Conservation (phyloP, 2,888 invertebrate species). For the Lottia scabra region DNA sequence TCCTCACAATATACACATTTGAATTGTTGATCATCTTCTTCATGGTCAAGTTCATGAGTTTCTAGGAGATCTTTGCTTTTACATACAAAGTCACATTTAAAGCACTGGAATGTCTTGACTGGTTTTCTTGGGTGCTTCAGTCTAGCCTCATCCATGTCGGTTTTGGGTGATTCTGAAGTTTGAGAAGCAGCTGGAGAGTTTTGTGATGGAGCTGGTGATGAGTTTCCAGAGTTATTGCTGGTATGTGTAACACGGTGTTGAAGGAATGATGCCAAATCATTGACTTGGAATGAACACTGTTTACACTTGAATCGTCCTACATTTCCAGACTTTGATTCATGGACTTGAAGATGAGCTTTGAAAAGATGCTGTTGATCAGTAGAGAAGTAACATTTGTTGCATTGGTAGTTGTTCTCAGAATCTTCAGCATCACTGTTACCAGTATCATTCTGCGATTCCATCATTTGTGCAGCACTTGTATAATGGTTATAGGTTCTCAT, state of each 20-base stretch:
- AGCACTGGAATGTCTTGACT: slow-evolving; percentile 55
- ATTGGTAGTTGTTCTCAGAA: slow-evolving; percentile 37
- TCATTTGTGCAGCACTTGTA: slow-evolving; percentile 7
- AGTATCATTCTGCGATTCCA: slow-evolving; percentile 25
- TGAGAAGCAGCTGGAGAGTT: slow-evolving; percentile 20
- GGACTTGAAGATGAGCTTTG: slow-evolving; percentile 53
- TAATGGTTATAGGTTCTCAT: slow-evolving; percentile 62
- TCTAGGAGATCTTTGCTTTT: slow-evolving; percentile 47
- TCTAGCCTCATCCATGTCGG: slow-evolving; percentile 31
- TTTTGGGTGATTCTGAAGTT: slow-evolving; percentile 24
- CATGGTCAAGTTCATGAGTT: slow-evolving; percentile 54
- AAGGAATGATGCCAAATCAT: slow-evolving; percentile 57
- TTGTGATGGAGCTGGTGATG: slow-evolving; percentile 7
- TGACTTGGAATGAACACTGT: slow-evolving; percentile 56
- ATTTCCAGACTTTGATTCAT: slow-evolving; percentile 30
- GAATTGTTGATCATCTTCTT: slow-evolving; percentile 42
- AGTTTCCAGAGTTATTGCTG: slow-evolving; percentile 7
- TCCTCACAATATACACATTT: slow-evolving; percentile 58
- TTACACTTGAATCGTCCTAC: slow-evolving; percentile 54
- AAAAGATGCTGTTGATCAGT: slow-evolving; percentile 47
- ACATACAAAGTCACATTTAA: slow-evolving; percentile 58
- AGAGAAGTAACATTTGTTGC: slow-evolving; percentile 53
- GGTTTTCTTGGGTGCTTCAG: slow-evolving; percentile 39
- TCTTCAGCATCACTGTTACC: slow-evolving; percentile 26
- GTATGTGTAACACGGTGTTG: slow-evolving; percentile 59